phyloP scores from a whole-genome alignment of 2,888 invertebrate species.

The Caenorhabditis drosophilae region DNA sequence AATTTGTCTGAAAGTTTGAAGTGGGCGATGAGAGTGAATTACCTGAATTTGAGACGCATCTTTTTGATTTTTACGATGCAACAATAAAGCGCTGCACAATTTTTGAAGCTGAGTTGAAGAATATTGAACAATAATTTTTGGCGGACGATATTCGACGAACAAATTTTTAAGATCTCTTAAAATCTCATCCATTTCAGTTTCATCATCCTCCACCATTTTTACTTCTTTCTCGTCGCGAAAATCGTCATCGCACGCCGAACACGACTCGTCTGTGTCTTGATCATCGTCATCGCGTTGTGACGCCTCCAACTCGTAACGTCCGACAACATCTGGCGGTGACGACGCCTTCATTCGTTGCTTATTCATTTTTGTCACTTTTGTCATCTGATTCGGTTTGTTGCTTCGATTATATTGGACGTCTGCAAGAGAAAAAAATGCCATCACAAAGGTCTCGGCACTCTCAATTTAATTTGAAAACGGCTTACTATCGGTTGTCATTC shows the following conservation, averaged over 20 bases:
- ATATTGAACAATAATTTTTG: slow-evolving; percentile 22
- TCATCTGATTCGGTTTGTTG: no score
- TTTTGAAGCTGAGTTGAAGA: slow-evolving; percentile 25
- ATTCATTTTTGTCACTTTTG: no score
- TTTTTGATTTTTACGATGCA: slow-evolving; percentile 26
- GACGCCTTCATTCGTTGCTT: no score
- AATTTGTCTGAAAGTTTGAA: not conserved
- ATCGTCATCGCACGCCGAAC: slow-evolving; percentile 23
- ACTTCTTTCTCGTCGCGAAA: not conserved
- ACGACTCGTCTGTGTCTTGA: slow-evolving; percentile 22
- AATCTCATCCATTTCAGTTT: slow-evolving; percentile 28
- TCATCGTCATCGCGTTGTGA: no score
- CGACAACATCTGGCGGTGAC: no score
- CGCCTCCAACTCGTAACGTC: no score
- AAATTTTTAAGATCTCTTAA: slow-evolving; percentile 26
- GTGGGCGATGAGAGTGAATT: not conserved
- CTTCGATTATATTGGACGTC: slow-evolving; percentile 39
- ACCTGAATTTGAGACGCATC: slow-evolving; percentile 22
- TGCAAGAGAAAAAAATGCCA: not conserved
- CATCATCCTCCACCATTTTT: no score
- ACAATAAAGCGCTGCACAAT: slow-evolving; percentile 13
- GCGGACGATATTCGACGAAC: slow-evolving; percentile 25
- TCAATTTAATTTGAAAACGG: slow-evolving; percentile 5
- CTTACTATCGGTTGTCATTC: slow-evolving; percentile 35
- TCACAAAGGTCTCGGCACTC: no score